These are phyloP conservation scores for Chiridota heheva DNA, from an alignment of 35 echinoderm and acorn worm genomes.

Conservation along the genomic window DNA sequence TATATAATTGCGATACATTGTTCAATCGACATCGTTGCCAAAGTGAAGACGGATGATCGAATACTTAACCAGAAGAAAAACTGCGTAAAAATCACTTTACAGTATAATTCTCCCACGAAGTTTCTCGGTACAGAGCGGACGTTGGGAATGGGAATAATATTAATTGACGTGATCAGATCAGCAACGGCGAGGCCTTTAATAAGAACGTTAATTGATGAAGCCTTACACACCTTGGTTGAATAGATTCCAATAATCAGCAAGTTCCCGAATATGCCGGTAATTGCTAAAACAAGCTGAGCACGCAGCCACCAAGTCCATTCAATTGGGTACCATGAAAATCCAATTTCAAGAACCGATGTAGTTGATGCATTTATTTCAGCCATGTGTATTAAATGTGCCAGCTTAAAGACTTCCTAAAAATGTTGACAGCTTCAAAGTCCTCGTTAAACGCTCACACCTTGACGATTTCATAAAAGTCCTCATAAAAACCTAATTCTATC, in stretches of 20 bases:
- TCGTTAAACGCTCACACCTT: no score
- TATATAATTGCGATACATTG: constrained; percentile 65
- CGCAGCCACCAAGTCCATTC: constrained; percentile 28
- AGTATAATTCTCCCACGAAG: constrained; percentile 44
- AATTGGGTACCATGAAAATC: constrained; percentile 5
- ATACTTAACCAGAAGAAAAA: constrained; percentile 77
- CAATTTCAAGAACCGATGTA: no score
- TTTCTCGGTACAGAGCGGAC: background rate
- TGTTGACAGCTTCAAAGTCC: no score
- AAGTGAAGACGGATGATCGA: constrained; percentile 67
- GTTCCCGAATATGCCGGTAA: constrained; percentile 24
- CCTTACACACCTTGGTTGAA: constrained; percentile 20
- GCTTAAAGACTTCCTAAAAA: no score
- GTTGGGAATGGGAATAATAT: constrained; percentile 44
- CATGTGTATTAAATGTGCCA: no score
- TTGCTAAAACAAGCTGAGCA: background rate
- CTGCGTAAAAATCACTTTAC: constrained; percentile 51
- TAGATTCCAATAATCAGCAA: constrained; percentile 21
- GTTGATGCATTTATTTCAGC: no score
- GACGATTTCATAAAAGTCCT: no score
- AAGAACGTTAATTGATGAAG: constrained; percentile 36
- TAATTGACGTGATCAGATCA: constrained; percentile 65
- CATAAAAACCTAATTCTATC: no score
- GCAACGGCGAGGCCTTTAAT: constrained; percentile 63
- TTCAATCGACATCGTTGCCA: constrained; percentile 59